Evolutionary conservation across 2,888 invertebrate genomes (phyloP).

Genomic region (Pantelozetes paolii): DNA sequence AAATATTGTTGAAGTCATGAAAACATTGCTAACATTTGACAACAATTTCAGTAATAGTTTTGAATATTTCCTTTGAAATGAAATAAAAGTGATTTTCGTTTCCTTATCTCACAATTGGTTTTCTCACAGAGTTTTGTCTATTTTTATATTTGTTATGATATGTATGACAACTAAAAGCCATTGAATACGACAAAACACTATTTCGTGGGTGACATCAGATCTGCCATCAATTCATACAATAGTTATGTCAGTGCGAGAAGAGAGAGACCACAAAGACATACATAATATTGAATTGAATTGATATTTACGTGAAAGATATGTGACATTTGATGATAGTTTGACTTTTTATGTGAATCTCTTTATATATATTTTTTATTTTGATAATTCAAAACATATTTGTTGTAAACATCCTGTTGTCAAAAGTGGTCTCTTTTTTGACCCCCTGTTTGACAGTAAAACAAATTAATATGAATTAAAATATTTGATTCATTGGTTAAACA

Average conservation of each 20-base stretch:
- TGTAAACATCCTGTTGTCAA: constrained; percentile 28
- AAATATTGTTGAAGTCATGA: no score
- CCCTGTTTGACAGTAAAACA: not conserved
- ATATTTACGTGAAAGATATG: not conserved
- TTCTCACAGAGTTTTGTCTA: constrained; percentile 6
- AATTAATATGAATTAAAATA: no score
- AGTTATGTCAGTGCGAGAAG: not conserved
- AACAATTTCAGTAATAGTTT: not conserved
- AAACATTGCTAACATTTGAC: no score
- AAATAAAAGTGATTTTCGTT: not conserved
- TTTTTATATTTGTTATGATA: not conserved
- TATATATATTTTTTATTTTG: not conserved
- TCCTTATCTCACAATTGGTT: constrained; percentile 18
- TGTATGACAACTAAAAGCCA: not conserved
- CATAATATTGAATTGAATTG: not conserved
- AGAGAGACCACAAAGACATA: not conserved
- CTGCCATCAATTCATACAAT: not conserved
- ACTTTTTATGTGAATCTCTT: not conserved
- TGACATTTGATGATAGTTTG: constrained; percentile 26
- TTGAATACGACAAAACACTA: not conserved
- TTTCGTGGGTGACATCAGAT: constrained; percentile 24
- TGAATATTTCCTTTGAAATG: not conserved
- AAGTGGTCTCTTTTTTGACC: not conserved
- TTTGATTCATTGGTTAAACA: no score
- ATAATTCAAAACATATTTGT: constrained; percentile 11